Evolutionary conservation across 2,113 vertebrate species (phyloP).

Genomic region (Phoenicopterus ruber): DNA sequence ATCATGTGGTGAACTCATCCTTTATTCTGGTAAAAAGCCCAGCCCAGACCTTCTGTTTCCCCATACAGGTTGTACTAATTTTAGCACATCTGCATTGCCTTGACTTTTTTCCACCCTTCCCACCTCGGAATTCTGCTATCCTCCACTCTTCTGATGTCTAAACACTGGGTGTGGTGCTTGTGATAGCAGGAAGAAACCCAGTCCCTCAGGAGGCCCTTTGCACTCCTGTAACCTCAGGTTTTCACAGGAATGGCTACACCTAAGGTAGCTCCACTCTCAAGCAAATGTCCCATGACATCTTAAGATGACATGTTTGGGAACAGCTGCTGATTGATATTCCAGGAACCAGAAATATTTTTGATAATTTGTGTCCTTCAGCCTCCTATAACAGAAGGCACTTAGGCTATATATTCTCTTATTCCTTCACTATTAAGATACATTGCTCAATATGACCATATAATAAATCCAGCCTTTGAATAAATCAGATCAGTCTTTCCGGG

Average conservation of each 20-base stretch:
- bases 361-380: neutral
- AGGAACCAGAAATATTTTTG: neutral
- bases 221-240: neutral
- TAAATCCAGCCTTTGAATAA: neutral
- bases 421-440: neutral
- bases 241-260: neutral
- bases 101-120: neutral
- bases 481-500: neutral
- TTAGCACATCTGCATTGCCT: neutral
- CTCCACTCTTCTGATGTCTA: neutral
- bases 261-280: neutral
- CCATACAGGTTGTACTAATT: neutral
- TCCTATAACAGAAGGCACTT: neutral
- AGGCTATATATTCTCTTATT: neutral
- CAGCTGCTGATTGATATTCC: neutral
- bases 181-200: neutral
- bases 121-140: neutral
- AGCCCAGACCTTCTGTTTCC: neutral
- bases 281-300: neutral
- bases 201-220: neutral
- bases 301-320: neutral
- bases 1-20: neutral
- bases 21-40: neutral
- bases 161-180: neutral
- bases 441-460: neutral